Percentiles rank a stretch among this genome's conserved stretches.
Evolutionary conservation across 53 echinoderm and acorn worm genomes (phyloP).

Genomic region (Glandiceps talaboti): DNA sequence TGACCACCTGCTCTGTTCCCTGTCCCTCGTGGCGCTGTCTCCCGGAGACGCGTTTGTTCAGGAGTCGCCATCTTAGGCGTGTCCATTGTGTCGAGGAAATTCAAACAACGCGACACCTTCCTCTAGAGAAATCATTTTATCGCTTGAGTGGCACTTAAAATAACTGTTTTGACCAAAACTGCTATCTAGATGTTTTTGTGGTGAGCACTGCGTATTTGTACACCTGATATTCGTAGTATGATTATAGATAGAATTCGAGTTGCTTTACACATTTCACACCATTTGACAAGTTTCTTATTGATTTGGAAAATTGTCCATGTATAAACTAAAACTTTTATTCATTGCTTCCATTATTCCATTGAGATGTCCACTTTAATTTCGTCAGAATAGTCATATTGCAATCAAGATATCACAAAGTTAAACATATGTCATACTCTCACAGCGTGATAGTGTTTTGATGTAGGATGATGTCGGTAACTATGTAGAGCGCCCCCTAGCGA

Average conservation of each 20-base stretch:
- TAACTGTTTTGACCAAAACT: background rate
- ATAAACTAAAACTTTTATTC: background rate
- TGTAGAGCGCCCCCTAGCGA: too few relatives aligned
- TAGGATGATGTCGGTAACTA: too few relatives aligned
- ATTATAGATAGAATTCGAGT: background rate
- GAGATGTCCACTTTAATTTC: too few relatives aligned
- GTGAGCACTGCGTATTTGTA: background rate
- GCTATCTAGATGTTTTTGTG: background rate
- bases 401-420: too few relatives aligned
- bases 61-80: background rate
- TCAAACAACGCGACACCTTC: background rate
- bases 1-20: background rate
- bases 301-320: background rate
- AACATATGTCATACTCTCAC: too few relatives aligned
- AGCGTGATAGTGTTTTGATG: too few relatives aligned
- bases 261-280: background rate
- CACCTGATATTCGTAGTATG: background rate
- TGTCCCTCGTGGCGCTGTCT: background rate
- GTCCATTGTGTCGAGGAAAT: background rate
- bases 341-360: too few relatives aligned
- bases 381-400: too few relatives aligned
- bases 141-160: background rate
- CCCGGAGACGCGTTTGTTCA: background rate
- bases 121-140: background rate
- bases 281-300: background rate